Conservation (phyloP, 2,113 vertebrate genomes). For the Protobothrops flavoviridis region DNA sequence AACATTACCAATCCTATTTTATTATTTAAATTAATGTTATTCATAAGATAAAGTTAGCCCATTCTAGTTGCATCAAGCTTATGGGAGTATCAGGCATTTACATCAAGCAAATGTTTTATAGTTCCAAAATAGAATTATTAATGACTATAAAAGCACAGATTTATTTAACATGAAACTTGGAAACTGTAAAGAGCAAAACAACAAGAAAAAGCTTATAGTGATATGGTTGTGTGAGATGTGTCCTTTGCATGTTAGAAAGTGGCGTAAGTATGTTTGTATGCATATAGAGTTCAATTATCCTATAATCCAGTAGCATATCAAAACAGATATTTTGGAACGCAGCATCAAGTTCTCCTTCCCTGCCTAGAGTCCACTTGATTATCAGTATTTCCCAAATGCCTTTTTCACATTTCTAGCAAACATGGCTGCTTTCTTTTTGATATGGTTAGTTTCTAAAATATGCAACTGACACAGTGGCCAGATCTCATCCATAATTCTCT, state of each 20-base stretch:
- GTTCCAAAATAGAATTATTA: not conserved
- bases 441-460: not conserved
- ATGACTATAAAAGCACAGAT: not conserved
- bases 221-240: not conserved
- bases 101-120: not conserved
- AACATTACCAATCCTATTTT: not conserved
- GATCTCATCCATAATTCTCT: not conserved
- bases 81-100: accelerated
- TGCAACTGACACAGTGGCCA: not conserved
- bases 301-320: not conserved
- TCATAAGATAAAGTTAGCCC: not conserved
- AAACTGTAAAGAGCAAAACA: not conserved
- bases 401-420: not conserved
- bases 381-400: not conserved
- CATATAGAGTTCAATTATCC: not conserved
- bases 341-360: not conserved
- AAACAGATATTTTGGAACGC: not conserved
- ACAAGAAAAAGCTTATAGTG: not conserved
- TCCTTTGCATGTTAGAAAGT: not conserved
- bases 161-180: not conserved
- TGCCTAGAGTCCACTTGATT: not conserved
- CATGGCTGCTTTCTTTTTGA: not conserved
- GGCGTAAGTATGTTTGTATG: not conserved
- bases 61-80: not conserved
- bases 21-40: not conserved